A percentile compares a stretch with the other conserved stretches of the same genome.
phyloP scores from a whole-genome alignment of 1,140 invertebrate species.

The Drosophila guanche region DNA sequence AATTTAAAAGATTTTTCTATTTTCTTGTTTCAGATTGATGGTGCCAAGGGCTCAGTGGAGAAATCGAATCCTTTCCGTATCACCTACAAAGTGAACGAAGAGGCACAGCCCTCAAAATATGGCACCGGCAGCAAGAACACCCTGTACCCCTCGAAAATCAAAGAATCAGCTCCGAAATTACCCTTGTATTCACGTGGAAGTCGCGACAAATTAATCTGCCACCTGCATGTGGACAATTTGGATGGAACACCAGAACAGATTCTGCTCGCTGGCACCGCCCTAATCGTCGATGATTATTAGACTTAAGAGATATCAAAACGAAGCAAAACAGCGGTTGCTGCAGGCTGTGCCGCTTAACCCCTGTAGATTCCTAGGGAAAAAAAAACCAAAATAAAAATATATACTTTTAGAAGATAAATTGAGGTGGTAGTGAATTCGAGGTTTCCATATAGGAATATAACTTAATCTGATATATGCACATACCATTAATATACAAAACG shows the following conservation, averaged over 20 bases:
- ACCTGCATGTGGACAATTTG: constrained; percentile 56
- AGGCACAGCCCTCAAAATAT: constrained; percentile 3
- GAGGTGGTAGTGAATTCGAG: too few species aligned
- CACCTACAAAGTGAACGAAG: constrained; percentile 39
- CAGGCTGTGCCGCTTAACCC: too few species aligned
- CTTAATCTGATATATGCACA: too few species aligned
- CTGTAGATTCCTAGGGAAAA: too few species aligned
- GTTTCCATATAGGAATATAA: too few species aligned
- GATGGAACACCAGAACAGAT: constrained; percentile 51
- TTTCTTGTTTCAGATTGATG: constrained; percentile 49
- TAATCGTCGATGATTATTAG: constrained; percentile 74
- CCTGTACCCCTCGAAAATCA: constrained; percentile 19
- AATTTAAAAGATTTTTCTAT: neutral
- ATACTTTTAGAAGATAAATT: too few species aligned
- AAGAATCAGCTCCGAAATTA: constrained; percentile 44
- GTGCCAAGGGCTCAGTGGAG: constrained; percentile 37
- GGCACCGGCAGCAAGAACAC: constrained; percentile 22
- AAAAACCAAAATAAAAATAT: too few species aligned
- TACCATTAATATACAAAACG: too few species aligned
- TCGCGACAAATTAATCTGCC: constrained; percentile 67
- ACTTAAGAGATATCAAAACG: constrained; percentile 14
- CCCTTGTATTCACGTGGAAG: constrained; percentile 68
- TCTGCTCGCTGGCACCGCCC: constrained; percentile 72
- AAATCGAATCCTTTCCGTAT: constrained; percentile 44
- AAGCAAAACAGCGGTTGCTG: too few species aligned